Conservation (phyloP, 2,888 invertebrate species). For the Mythimna vitellina region DNA sequence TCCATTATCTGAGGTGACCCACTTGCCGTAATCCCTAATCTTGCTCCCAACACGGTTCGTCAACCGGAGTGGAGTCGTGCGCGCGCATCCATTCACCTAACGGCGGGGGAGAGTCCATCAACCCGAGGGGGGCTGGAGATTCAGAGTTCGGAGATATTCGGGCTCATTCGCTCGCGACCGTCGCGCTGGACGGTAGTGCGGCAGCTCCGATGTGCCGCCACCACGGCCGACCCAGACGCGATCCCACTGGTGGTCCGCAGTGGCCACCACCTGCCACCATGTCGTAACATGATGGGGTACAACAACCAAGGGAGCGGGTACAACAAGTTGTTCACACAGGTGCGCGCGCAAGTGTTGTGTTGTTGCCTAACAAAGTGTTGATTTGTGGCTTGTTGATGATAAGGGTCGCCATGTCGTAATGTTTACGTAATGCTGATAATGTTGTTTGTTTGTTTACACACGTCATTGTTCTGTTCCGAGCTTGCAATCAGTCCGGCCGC, state of each 20-base stretch:
- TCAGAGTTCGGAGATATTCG: slow-evolving; percentile 59
- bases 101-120: slow-evolving; percentile 49
- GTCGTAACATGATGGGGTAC: slow-evolving; percentile 94
- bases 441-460: slow-evolving; percentile 65
- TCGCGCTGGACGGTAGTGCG: slow-evolving; percentile 74
- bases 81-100: slow-evolving; percentile 86
- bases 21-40: slow-evolving; percentile 74
- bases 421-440: slow-evolving; percentile 63
- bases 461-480: slow-evolving; percentile 24
- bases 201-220: slow-evolving; percentile 75
- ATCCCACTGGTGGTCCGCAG: slow-evolving; percentile 89
- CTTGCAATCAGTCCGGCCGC: slow-evolving; percentile 20
- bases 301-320: slow-evolving; percentile 94
- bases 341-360: slow-evolving; percentile 79
- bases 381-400: slow-evolving; percentile 58
- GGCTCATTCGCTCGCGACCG: slow-evolving; percentile 77
- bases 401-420: slow-evolving; percentile 59
- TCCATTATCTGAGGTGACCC: slow-evolving; percentile 74
- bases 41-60: slow-evolving; percentile 64
- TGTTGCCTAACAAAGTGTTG: slow-evolving; percentile 60
- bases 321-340: slow-evolving; percentile 96
- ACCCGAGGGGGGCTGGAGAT: slow-evolving; percentile 49
- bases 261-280: slow-evolving; percentile 89
- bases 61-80: slow-evolving; percentile 72
- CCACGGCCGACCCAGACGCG: slow-evolving; percentile 89